phyloP scores from a whole-genome alignment of 1,140 invertebrate genomes.

The Diorhabda elongata region DNA sequence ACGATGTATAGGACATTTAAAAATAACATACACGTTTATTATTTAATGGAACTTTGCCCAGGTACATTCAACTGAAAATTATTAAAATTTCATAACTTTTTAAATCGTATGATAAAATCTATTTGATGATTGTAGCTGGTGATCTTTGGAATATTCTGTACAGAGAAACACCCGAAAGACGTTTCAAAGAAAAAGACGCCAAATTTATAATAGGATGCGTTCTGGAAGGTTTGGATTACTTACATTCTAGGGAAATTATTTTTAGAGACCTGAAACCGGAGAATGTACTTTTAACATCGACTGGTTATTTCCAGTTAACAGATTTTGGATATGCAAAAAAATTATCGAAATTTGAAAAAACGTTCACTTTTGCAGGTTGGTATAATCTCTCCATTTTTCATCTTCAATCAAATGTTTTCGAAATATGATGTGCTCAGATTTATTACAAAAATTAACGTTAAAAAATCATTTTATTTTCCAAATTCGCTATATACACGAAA shows the following conservation, averaged over 20 bases:
- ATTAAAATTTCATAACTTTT: background rate
- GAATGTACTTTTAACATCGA: conserved; percentile 81
- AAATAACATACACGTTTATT: conserved; percentile 93
- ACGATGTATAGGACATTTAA: conserved; percentile 92
- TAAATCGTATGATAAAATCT: too few species aligned
- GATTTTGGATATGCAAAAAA: conserved; percentile 96
- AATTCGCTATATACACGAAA: too few species aligned
- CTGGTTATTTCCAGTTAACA: conserved; percentile 91
- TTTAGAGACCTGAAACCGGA: conserved; percentile 96
- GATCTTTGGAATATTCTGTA: conserved; percentile 94
- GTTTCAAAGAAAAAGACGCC: conserved; percentile 80
- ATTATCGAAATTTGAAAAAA: conserved; percentile 72
- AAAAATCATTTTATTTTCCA: too few species aligned
- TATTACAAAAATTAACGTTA: too few species aligned
- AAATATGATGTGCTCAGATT: too few species aligned
- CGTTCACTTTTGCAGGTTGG: conserved; percentile 87
- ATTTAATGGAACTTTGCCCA: conserved; percentile 93
- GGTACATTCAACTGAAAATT: conserved; percentile 55
- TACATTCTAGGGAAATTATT: conserved; percentile 75
- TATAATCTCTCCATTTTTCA: too few species aligned
- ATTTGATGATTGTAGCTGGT: conserved; percentile 66
- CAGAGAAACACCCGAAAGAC: conserved; percentile 53
- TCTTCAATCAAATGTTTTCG: too few species aligned
- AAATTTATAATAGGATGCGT: conserved; percentile 74
- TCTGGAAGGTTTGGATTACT: conserved; percentile 15